Base-by-base conservation (phyloP, 1,140 invertebrate species). In the Penaeus japonicus region DNA sequence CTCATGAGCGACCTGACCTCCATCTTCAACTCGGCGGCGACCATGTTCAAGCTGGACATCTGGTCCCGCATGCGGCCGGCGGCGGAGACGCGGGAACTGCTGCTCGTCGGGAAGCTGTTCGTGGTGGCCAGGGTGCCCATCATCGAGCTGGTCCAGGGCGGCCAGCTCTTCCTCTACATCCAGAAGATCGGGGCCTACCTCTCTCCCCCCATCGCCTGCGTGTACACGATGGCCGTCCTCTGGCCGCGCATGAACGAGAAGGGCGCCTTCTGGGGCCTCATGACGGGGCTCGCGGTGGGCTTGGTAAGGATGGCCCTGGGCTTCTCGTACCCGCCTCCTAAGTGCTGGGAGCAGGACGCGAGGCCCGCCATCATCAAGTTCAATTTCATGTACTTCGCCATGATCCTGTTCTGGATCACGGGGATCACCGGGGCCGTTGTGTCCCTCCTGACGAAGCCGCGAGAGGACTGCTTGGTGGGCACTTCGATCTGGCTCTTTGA, bases 1-100 rank as follows among this genome's bases (percentile, higher is more conserved):
- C 89, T 94, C 18, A 94, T 94, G 93, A 93, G 92, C 87, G 93
- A 93, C 87, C 91, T 94, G n/a, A 93, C 93, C 7, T 94, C 94
- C 53, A 93, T 94, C 59, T 94, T 94, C 89, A 94, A 94, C 91
- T 93, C 93, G 57, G 93, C 93, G 20, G 93, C 92, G 65, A 94
- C 94, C 17, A 91, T 94, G 54, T 94, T 94, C 90, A 94, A 94
- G n/a, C 93, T 94, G 22, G 94, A 94, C 90, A 93, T 94, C 57
- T 94, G 93, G 92, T 92, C 90, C 35, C 89, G 90, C 65, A 90
- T 94, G 32, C 86, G 93, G 20, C 92, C 92, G 77, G 91, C 91
- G 30, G 91, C 93, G 5, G 90, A 91, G 18, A 92, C 92, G 10
- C 91, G 87, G 7, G 94, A 94, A 90, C 91, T 93, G 18, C 92